Percentiles rank a stretch among this genome's conserved stretches.
These are phyloP conservation scores for Lepus americanus DNA, from an alignment of 2,113 vertebrate genomes.

Conservation along the genomic window DNA sequence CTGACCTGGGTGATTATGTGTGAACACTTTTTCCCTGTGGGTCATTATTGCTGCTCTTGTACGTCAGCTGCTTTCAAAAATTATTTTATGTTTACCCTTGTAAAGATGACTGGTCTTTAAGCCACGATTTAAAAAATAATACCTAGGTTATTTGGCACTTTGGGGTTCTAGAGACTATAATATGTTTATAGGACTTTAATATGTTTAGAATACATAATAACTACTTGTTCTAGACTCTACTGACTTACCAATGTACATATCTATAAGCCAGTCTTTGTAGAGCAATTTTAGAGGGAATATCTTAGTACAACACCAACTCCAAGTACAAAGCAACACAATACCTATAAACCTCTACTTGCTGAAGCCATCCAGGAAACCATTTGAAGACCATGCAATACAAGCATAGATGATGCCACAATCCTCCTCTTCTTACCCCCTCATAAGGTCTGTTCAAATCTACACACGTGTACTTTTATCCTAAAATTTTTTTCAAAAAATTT, in stretches of 20 bases:
- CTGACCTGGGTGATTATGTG: not conserved
- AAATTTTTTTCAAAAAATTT: not conserved
- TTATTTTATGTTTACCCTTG: not conserved
- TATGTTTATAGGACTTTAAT: too few relatives aligned
- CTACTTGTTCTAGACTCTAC: not conserved
- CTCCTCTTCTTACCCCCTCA: not conserved
- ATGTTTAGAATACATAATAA: not conserved
- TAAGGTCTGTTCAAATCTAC: not conserved
- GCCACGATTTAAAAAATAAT: not conserved
- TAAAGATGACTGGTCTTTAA: not conserved
- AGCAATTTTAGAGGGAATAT: not conserved
- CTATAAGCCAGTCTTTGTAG: not conserved
- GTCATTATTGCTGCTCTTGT: conserved; percentile 5
- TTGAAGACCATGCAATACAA: not conserved
- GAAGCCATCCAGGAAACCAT: not conserved
- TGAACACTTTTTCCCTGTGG: not conserved
- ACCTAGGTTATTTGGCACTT: not conserved
- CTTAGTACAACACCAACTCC: not conserved
- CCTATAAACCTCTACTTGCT: not conserved
- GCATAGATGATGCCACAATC: not conserved
- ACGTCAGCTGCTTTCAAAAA: not conserved
- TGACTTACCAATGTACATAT: not conserved
- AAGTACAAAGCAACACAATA: not conserved
- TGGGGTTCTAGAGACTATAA: not conserved
- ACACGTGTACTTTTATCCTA: not conserved